Evolutionary conservation across 1,140 invertebrate genomes (phyloP).

Genomic region (Drosophila eugracilis): DNA sequence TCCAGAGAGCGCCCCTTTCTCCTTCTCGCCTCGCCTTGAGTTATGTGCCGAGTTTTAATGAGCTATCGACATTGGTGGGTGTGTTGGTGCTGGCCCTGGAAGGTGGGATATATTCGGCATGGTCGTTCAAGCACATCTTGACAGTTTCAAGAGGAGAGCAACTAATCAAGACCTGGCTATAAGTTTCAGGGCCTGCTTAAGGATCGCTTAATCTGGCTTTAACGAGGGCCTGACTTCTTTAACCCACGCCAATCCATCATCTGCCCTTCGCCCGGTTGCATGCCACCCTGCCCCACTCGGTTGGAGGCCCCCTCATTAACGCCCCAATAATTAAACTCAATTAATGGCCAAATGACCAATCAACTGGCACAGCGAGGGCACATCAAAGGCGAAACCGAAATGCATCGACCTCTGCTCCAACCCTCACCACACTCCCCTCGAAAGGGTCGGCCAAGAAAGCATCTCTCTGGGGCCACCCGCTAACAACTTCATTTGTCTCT

Average conservation of each 20-base stretch:
- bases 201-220: conserved; percentile 40
- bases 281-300: conserved; percentile 6
- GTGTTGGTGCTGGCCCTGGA: neutral
- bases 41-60: conserved; percentile 64
- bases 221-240: conserved; percentile 11
- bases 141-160: neutral
- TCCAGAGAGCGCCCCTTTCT: conserved; percentile 23
- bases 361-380: conserved; percentile 50
- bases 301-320: conserved; percentile 44
- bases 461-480: conserved; percentile 36
- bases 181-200: conserved; percentile 19
- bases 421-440: neutral
- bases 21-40: conserved; percentile 30
- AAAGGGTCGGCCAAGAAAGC: conserved; percentile 3
- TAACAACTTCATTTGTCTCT: conserved; percentile 82
- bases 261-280: neutral
- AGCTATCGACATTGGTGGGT: conserved; percentile 58
- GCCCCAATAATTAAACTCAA: conserved; percentile 76
- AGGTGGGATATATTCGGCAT: neutral
- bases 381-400: conserved; percentile 68
- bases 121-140: neutral
- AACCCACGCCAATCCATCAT: conserved; percentile 21
- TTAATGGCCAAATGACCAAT: conserved; percentile 72
- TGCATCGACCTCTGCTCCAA: conserved; percentile 30
- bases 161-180: conserved; percentile 39